Base-by-base conservation (phyloP, 2,113 vertebrate species). In the Danionella cerebrum region DNA sequence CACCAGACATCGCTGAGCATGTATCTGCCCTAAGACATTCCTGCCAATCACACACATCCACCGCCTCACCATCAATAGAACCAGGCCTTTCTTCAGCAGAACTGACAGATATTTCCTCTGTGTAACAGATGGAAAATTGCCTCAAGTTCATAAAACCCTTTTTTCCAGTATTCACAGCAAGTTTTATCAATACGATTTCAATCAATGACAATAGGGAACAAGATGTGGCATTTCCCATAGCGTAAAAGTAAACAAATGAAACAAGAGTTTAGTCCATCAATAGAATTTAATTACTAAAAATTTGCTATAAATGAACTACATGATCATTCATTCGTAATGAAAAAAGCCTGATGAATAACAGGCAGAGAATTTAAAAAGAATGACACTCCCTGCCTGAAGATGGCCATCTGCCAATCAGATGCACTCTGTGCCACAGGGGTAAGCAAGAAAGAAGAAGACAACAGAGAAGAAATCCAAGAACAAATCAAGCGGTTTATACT, bases 1-100 rank as follows among this genome's bases (percentile, higher is more conserved):
- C 83, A n/a, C 66, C 79, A 86, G 70, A 81, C 58, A 47, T 76
- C 47, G 21, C 47, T 69, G 48, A 71, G 83, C 85, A 87, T 85
- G 82, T 84, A 77, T 73, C 52, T 58, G 55, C 69, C 75, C 50
- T 11, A 35, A 75, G 54, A 76, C 63, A 38, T 45, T 3, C 51
- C 22, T 33, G 54, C 66, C 33, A 64, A 39, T 60, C 59, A 66
- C 31, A 35, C 63, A 57, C 66, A 67, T 47, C 14, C 38, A 68
- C 53, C 42, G 14, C 51, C 18, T 27, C 12, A 13, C 29, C 64
- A 44, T 59, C 12, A 58, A 62, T 25, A 68, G 6, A 73, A 19
- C 9, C 12, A 52, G 51, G 7, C 6, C 59, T 51, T 10, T 22
- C 44, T 65, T 31, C 59, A 65, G 45, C 9, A 60, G 57, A 45